Percentiles rank a stretch among this genome's conserved stretches.
These are phyloP conservation scores for Magallana gigas DNA, from an alignment of 1,140 invertebrate species.

Conservation along the genomic window DNA sequence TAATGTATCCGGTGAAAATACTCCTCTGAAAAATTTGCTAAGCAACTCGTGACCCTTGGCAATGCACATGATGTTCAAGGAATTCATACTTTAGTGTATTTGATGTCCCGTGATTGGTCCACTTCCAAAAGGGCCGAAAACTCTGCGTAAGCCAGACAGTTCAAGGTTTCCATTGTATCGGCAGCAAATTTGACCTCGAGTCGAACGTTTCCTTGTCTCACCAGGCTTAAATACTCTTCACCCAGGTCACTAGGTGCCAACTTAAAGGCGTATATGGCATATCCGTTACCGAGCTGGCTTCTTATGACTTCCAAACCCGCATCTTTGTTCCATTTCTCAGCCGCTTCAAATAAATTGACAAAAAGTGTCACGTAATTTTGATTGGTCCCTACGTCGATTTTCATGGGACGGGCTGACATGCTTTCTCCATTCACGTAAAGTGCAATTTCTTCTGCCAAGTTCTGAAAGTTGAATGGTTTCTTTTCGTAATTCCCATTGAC, in stretches of 20 bases:
- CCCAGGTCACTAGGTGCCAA: slow-evolving; percentile 39
- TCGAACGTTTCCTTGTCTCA: slow-evolving; percentile 48
- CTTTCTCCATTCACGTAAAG: slow-evolving; percentile 42
- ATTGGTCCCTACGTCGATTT: slow-evolving; percentile 42
- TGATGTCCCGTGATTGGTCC: slow-evolving; percentile 40
- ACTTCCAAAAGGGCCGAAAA: slow-evolving; percentile 37
- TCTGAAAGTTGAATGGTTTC: slow-evolving; percentile 50
- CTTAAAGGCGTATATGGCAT: slow-evolving; percentile 45
- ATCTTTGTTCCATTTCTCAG: slow-evolving; percentile 53
- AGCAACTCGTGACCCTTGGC: background rate
- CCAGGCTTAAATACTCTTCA: slow-evolving; percentile 50
- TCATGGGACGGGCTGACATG: slow-evolving; percentile 38
- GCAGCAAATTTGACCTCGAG: slow-evolving; percentile 41
- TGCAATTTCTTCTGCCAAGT: slow-evolving; percentile 31
- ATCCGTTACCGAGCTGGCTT: slow-evolving; percentile 40
- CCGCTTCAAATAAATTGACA: slow-evolving; percentile 49
- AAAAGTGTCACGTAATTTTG: slow-evolving; percentile 50
- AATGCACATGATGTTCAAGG: background rate
- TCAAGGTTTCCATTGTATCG: slow-evolving; percentile 35
- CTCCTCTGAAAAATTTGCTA: background rate
- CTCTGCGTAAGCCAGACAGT: slow-evolving; percentile 43
- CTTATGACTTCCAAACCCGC: slow-evolving; percentile 37
- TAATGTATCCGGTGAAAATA: slow-evolving; percentile 40
- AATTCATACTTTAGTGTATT: slow-evolving; percentile 36
- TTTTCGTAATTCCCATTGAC: slow-evolving; percentile 44